Conservation (phyloP, 2,113 vertebrate species). For the Girardinichthys multiradiatus region DNA sequence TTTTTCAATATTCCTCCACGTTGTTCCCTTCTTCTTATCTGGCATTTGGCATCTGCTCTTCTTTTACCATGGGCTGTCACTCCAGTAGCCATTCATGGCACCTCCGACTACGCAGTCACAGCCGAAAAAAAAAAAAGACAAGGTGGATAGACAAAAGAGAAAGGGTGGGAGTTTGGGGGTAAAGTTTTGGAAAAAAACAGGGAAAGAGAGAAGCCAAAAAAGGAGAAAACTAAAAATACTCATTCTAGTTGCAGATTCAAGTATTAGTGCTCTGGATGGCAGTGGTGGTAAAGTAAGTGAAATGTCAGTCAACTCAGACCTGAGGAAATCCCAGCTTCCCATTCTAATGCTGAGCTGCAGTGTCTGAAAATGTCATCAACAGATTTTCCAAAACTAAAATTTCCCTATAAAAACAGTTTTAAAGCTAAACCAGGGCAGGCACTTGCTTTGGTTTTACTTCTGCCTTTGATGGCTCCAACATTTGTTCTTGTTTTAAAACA, state of each 20-base stretch:
- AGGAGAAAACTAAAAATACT: constrained; percentile 76
- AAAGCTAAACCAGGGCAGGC: no score
- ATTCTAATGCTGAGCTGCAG: constrained; percentile 29
- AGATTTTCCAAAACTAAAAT: no score
- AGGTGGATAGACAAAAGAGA: constrained; percentile 70
- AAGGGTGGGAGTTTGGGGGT: constrained; percentile 1
- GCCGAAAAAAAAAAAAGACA: constrained; percentile 56
- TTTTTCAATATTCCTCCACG: constrained; percentile 61
- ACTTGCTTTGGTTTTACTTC: no score
- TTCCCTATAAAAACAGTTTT: no score
- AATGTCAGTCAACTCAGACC: constrained; percentile 42
- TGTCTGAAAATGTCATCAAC: constrained; percentile 8
- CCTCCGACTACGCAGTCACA: constrained; percentile 70
- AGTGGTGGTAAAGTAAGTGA: constrained; percentile 13
- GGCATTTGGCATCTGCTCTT: constrained; percentile 47
- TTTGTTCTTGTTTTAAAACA: no score
- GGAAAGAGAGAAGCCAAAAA: constrained; percentile 75
- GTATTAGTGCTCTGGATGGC: constrained; percentile 50
- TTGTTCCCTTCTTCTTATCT: constrained; percentile 33
- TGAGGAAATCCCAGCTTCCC: constrained; percentile 27
- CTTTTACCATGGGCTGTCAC: constrained; percentile 82
- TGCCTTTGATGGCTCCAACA: no score
- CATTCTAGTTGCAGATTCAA: constrained; percentile 65
- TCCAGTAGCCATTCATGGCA: constrained; percentile 83
- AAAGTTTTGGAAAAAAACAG: constrained; percentile 50